Evolutionary conservation across 2,113 vertebrate species (phyloP), one percentile per base, ranked within the genome.

Genomic region (Clinocottus analis): DNA sequence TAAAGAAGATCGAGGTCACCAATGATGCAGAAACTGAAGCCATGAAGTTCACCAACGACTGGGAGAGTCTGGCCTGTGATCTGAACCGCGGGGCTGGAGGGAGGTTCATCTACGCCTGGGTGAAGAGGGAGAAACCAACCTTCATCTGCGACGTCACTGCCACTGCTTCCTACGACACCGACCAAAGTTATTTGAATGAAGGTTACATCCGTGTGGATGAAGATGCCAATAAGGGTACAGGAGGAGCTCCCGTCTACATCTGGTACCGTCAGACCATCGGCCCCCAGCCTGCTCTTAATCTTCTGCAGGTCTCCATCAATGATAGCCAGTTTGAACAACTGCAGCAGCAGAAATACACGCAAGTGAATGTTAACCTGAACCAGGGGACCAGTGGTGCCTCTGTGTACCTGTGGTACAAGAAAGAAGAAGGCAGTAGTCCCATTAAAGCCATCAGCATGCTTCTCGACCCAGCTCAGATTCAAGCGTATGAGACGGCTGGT

Each of bases 111-210:
- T 7, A 56, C 3, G 6, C 27, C 37, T 75, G 61, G 61, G 19
- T 75, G 73, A 75, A 75, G 51, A 75, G 62, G 58, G 51, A 33
- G 37, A 29, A 21, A 6, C 62, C 17, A 31, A 67, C 70, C 12
- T 67, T 73, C 70, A 61, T 80, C 62, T 73, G 70, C 19, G 51
- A 70, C 9, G 17, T 80, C 78, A 16, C 4, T 31, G 70, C 62
- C 23, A 67, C 25, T 5, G 13, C 14, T 17, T 23, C 8, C 19
- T 53, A 3, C 4, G 70, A 73, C 13, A 0, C 0, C 0, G 0
- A 23, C 1, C 0, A n/a, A n/a, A n/a, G n/a, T n/a, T 9, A 3
- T 73, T 60, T 7, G 0, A 0, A 5, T 0, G 11, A n/a, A 10
- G 41, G 62, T 13, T 70, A 41, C 51, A 41, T 56, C 9, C 67